Base-by-base conservation (phyloP, 2,888 invertebrate genomes). In the Celastrina argiolus region DNA sequence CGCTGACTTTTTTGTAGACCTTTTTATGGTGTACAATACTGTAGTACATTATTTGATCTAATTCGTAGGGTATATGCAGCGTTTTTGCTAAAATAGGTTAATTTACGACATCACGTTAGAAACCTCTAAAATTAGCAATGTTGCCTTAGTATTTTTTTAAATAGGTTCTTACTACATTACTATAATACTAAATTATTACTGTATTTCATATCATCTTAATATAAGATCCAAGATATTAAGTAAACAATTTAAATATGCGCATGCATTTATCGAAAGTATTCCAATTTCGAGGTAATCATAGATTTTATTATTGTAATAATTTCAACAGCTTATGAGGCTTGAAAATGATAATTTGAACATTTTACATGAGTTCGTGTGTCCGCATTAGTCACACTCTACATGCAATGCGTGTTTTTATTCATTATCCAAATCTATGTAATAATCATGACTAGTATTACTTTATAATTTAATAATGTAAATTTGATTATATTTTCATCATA, bases 381-480 rank as follows among this genome's bases (percentile, higher is more conserved):
- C 45, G 10, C 18, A 26, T 51, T 51, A 51, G 51, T 58, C 58
- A 58, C 58, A 58, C 58, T 58, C 16, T 16, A 58, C 58, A 58
- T 31, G 58, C 58, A 58, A 2, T 31, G 58, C 58, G 58, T 16
- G 58, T 31, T 28, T n/a, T 8, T 58, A 58, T 28, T 58, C 31
- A 16, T 58, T 58, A 58, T 6, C 10, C 12, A 51, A 51, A 22
- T 22, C 12, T 51, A 26, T 22, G 41, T 41, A 41, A 41, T 41
- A 51, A 22, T 51, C 8, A 12, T 51, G 18, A 12, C 22, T 10
- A 51, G 2, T 36, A 36, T 36, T 7, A 36, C 10, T 10, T 51
- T 51, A 12, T n/a, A n/a, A n/a, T 26, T 51, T 51, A 22, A 51
- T 51, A 51, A 51, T 31, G n/a, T n/a, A n/a, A n/a, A 31, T 31